Base-by-base conservation (phyloP, 2,113 vertebrate species). In the Lonchura striata region DNA sequence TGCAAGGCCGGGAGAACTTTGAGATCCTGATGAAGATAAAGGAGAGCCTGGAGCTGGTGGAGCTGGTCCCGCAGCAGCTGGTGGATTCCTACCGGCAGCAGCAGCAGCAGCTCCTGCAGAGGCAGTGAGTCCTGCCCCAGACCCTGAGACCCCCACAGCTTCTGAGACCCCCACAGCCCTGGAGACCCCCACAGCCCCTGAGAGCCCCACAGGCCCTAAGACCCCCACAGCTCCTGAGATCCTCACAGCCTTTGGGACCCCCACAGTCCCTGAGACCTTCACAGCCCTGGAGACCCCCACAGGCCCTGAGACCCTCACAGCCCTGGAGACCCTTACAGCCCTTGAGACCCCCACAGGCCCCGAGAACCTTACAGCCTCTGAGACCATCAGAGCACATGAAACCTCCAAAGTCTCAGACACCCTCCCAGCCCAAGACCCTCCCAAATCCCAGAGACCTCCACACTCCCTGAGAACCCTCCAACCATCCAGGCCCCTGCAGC, bases 1-100 rank as follows among this genome's bases (percentile, higher is more conserved):
- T 99, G 24, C 98, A 99, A 41, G 99, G 99, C 70, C 97, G 99
- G 68, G 99, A 99, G 94, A 99, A 99, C 94, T 99, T 99, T 15
- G 99, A 99, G 97, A 98, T 99, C 96, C 98, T 99, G 92, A 99
- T 99, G 99, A 99, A 99, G 97, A 98, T 99, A 68, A 99, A 99
- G 95, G 99, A 99, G 96, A 99, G 99, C 86, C 97, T 99, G 97
- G 99, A 99, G 96, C 97, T 99, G 89, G 98, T 99, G 96, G 99
- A 99, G 95, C 97, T 99, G 91, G 99, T 99, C 28, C 99, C 99
- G 0, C 99, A 99, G 97, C 98, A 98, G 33, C 96, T 99, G 85
- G 98, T 99, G 1, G 99, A 99, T 24, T 99, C 99, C 8, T 99
- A 99, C 94, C 96, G 99, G 63, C 99, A 99, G 95, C 99, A 99